These are phyloP conservation scores for Paramisgurnus dabryanus DNA, from an alignment of 2,113 vertebrate species.

Conservation along the genomic window DNA sequence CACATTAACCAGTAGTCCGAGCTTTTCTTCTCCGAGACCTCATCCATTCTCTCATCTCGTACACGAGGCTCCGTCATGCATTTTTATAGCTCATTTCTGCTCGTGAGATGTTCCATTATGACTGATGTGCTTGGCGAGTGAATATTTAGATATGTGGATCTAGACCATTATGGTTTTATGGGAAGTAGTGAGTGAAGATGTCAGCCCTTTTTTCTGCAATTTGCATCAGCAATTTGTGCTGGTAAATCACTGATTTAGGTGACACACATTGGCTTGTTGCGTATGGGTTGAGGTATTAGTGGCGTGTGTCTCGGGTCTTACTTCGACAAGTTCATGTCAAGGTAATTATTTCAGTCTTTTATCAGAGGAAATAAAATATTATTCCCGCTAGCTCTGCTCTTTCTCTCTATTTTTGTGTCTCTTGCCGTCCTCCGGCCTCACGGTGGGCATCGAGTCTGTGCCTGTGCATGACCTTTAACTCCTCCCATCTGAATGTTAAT, in stretches of 20 bases:
- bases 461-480: constrained; percentile 28
- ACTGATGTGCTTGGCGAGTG: constrained; percentile 25
- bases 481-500: constrained; percentile 34
- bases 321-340: constrained; percentile 32
- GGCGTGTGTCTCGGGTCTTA: constrained; percentile 12
- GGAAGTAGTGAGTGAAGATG: constrained; percentile 25
- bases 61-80: constrained; percentile 11
- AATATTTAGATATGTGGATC: constrained; percentile 43
- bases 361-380: constrained; percentile 45
- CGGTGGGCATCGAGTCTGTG: not conserved
- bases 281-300: constrained; percentile 25
- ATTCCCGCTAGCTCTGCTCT: constrained; percentile 41
- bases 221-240: constrained; percentile 18
- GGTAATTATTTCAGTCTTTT: constrained; percentile 42
- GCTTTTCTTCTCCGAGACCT: constrained; percentile 12
- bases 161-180: constrained; percentile 39
- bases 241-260: constrained; percentile 28
- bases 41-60: constrained; percentile 17
- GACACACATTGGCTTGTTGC: not conserved
- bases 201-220: constrained; percentile 18
- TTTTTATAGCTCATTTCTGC: constrained; percentile 45
- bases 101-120: constrained; percentile 37
- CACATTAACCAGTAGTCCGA: constrained; percentile 50
- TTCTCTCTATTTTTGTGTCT: constrained; percentile 36
- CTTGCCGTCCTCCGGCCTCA: not conserved